phyloP scores from a whole-genome alignment of 2,113 vertebrate genomes.

The Pardalotus punctatus region DNA sequence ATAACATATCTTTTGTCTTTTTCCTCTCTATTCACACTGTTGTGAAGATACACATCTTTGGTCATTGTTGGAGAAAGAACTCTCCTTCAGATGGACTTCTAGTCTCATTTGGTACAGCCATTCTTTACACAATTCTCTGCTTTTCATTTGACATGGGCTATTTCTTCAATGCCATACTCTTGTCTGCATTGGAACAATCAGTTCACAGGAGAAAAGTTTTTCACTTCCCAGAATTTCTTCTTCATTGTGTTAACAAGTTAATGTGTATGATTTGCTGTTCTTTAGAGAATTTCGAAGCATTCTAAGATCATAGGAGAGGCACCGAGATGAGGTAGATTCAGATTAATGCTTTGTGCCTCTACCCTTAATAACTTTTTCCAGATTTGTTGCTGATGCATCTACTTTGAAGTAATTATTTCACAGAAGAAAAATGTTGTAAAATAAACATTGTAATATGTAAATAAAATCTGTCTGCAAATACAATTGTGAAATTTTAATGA shows the following conservation, averaged over 20 bases:
- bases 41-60: neutral
- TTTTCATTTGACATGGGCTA: neutral
- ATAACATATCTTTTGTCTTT: fast-evolving
- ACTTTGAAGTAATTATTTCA: neutral
- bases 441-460: neutral
- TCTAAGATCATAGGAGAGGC: neutral
- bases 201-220: neutral
- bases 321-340: neutral
- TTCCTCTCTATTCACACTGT: neutral
- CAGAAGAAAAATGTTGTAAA: neutral
- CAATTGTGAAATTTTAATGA: neutral
- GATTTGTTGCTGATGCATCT: neutral
- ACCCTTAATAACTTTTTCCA: neutral
- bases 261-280: neutral
- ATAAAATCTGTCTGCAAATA: neutral
- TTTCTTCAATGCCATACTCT: neutral
- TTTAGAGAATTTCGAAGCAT: neutral
- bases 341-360: neutral
- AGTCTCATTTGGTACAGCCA: neutral
- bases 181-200: neutral
- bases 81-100: neutral
- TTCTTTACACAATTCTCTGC: neutral
- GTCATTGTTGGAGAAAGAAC: neutral
- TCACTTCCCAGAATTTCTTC: neutral
- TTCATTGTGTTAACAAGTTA: neutral